These are phyloP conservation scores for Eulithis testata DNA, from an alignment of 2,888 invertebrate species.

Conservation along the genomic window DNA sequence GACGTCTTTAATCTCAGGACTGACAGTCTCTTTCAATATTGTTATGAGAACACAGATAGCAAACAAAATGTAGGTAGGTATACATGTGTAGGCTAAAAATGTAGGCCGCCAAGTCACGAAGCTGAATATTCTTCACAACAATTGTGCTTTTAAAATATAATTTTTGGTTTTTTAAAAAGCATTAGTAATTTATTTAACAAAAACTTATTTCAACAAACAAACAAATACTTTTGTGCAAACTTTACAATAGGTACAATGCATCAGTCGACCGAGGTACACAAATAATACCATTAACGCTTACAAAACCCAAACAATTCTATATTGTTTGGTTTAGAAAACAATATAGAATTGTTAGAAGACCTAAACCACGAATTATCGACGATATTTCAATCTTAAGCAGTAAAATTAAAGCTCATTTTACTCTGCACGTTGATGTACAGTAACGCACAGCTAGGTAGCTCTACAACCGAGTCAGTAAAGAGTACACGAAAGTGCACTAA, in stretches of 20 bases:
- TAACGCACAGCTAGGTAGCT: not conserved
- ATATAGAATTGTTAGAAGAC: too few relatives aligned
- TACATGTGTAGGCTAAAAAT: too few relatives aligned
- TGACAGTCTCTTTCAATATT: slow-evolving; percentile 19
- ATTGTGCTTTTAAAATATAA: too few relatives aligned
- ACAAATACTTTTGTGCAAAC: not conserved
- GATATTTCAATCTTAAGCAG: not conserved
- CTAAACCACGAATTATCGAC: not conserved
- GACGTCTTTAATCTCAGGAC: slow-evolving; percentile 23
- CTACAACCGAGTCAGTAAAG: slow-evolving; percentile 8
- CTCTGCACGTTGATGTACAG: too few relatives aligned
- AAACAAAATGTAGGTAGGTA: too few relatives aligned
- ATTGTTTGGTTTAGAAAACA: too few relatives aligned
- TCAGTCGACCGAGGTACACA: not conserved
- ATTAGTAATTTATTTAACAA: too few relatives aligned
- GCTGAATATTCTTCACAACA: too few relatives aligned
- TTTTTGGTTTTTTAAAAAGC: too few relatives aligned
- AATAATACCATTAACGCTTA: not conserved
- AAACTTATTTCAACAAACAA: not conserved
- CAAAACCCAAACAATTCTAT: not conserved
- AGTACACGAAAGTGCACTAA: slow-evolving; percentile 24
- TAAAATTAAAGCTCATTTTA: not conserved
- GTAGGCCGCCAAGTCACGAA: too few relatives aligned
- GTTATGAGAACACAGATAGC: not conserved
- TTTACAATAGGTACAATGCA: not conserved